Conservation (phyloP, 2,113 vertebrate genomes). For the Puma concolor region DNA sequence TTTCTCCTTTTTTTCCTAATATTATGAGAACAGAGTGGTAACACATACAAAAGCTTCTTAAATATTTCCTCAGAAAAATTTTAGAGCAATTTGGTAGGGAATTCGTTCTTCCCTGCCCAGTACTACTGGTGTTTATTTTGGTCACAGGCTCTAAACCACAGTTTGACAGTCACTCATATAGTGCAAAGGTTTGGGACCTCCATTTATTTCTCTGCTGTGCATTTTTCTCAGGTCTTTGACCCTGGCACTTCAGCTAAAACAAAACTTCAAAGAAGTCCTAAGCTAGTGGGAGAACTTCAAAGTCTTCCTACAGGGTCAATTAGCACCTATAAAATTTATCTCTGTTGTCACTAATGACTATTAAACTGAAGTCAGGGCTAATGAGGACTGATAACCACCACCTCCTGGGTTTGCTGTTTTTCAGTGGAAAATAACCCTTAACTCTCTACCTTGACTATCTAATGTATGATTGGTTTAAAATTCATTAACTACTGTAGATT, state of each 20-base stretch:
- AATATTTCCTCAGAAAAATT: background rate
- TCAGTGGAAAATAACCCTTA: constrained; percentile 59
- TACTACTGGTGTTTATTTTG: background rate
- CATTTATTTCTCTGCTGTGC: constrained; percentile 40
- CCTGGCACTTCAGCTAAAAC: constrained; percentile 32
- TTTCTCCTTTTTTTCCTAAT: background rate
- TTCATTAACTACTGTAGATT: constrained; percentile 39
- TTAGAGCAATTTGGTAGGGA: background rate
- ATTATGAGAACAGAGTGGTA: background rate
- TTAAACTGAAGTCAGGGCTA: constrained; percentile 66
- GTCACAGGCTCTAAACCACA: background rate
- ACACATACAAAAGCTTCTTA: background rate
- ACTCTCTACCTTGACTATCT: background rate
- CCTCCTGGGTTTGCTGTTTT: constrained; percentile 25
- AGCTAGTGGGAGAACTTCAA: constrained; percentile 69
- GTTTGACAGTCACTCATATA: background rate
- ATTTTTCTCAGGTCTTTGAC: constrained; percentile 56
- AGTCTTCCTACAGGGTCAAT: constrained; percentile 72
- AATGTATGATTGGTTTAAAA: background rate
- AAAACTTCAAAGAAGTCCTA: constrained; percentile 70
- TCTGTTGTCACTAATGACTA: constrained; percentile 72
- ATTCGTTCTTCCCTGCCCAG: background rate
- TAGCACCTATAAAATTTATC: constrained; percentile 77
- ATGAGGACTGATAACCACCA: constrained; percentile 62
- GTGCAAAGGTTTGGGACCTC: background rate